Evolutionary conservation across 2,797 vertebrate genomes (phyloP), one percentile per base, ranked within the genome.

Genomic region (Anas georgica): DNA sequence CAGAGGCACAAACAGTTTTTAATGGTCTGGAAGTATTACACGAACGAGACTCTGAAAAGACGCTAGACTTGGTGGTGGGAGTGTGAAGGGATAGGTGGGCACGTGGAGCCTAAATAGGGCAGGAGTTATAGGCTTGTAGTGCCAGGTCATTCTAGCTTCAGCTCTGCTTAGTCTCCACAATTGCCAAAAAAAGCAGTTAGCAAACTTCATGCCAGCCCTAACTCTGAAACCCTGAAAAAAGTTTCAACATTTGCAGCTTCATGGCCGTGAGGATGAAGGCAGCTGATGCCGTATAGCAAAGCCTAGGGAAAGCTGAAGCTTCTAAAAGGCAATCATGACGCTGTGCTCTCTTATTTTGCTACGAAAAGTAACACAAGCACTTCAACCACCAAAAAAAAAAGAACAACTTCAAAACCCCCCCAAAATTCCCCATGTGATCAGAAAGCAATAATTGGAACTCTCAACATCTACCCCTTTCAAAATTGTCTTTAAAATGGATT

Each of bases 21-120:
- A 94, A 95, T 91, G 93, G 87, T 97, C 93, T 97, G 94, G 95
- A 98, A 98, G 96, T 95, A 88, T 74, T 60, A 90, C 3, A 46
- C 67, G 88, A 92, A 80, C 81, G 91, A 91, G 79, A 59, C 52
- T 95, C 94, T 93, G 97, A 97, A 95, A 97, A 93, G 94, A 95
- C 88, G 58, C 54, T 62, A 92, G 88, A 94, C 83, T 94, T 90
- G 89, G 72, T 67, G 83, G 86, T 80, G 83, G 62, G 78, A 89
- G 72, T 70, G 12, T 63, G 74, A 88, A 88, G 73, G 73, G 76
- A 66, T 6, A 62, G 63, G 37, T 46, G 79, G 78, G 25, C 64
- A 68, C 0, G 55, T 55, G 74, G 80, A 94, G 88, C 74, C 86
- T 56, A 7, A 78, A 79, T 0, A n/a, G 86, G 87, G 60, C 85